phyloP scores from a whole-genome alignment of 64 coral and sea anemone species.

The Montipora foliosa region DNA sequence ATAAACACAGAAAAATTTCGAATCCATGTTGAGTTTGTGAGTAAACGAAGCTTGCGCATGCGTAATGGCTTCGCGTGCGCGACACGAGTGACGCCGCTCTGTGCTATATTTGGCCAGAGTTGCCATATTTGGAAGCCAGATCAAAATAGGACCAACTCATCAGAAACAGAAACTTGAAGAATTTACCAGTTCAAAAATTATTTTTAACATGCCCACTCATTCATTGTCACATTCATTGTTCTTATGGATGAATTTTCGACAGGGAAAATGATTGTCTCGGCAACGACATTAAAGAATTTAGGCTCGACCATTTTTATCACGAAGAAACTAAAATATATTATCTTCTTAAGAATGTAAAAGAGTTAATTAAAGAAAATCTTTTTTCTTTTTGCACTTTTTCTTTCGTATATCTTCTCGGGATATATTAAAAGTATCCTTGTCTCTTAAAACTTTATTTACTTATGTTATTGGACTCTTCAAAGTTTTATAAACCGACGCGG shows the following conservation, averaged over 20 bases:
- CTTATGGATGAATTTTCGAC: neutral
- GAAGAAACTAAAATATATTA: too few relatives aligned
- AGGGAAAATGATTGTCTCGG: neutral
- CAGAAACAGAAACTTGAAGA: neutral
- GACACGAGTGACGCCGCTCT: neutral
- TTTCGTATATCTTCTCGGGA: neutral
- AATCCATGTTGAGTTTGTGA: conserved; percentile 55
- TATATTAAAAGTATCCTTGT: neutral
- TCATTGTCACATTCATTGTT: too few relatives aligned
- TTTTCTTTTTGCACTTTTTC: neutral
- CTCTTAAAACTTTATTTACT: neutral
- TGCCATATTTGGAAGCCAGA: conserved; percentile 4
- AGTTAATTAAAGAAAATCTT: neutral
- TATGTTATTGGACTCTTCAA: neutral
- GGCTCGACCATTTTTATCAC: neutral
- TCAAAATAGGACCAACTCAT: conserved; percentile 2
- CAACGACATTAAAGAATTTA: conserved; percentile 4
- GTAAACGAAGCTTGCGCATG: conserved; percentile 32
- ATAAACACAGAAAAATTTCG: conserved; percentile 28
- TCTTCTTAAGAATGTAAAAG: neutral
- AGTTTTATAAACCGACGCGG: neutral
- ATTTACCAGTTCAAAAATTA: neutral
- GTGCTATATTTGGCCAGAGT: conserved; percentile 50
- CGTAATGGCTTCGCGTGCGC: neutral
- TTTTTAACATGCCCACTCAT: neutral